Conservation (phyloP, 2,113 vertebrate species). For the Calidris pugnax region DNA sequence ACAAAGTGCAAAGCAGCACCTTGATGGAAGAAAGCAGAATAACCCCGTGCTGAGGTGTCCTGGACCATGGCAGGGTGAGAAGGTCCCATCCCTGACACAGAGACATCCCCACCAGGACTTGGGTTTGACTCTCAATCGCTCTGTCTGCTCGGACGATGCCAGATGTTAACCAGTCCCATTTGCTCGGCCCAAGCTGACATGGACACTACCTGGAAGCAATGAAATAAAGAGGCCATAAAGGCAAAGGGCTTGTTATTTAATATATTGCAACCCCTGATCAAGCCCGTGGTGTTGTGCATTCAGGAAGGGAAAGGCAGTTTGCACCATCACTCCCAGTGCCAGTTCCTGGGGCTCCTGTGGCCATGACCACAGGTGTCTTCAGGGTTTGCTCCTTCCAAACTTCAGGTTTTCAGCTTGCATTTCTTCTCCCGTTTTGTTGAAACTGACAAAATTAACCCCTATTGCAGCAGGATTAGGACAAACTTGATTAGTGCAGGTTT, state of each 20-base stretch:
- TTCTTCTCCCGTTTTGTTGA: not conserved
- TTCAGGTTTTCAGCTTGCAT: not conserved
- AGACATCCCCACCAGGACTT: not conserved
- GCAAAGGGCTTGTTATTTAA: not conserved
- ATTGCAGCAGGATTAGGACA: not conserved
- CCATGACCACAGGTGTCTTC: accelerated
- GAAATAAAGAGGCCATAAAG: not conserved
- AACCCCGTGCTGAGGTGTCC: accelerated
- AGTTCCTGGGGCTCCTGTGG: accelerated
- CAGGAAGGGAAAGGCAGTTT: not conserved
- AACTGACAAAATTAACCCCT: not conserved
- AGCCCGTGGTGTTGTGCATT: accelerated
- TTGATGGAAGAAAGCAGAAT: not conserved
- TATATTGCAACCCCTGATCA: not conserved
- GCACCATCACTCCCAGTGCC: accelerated
- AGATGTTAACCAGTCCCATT: constrained; percentile 36
- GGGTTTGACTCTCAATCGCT: not conserved
- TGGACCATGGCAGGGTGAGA: not conserved
- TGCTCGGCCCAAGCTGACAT: constrained; percentile 39
- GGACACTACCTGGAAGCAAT: not conserved
- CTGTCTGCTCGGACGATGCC: not conserved
- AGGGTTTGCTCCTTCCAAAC: not conserved
- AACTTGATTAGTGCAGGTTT: not conserved
- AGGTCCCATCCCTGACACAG: not conserved
- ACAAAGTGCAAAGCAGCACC: not conserved